Evolutionary conservation across 2,797 vertebrate genomes (phyloP), one percentile per base, ranked within the genome.

Genomic region (Salmo trutta): DNA sequence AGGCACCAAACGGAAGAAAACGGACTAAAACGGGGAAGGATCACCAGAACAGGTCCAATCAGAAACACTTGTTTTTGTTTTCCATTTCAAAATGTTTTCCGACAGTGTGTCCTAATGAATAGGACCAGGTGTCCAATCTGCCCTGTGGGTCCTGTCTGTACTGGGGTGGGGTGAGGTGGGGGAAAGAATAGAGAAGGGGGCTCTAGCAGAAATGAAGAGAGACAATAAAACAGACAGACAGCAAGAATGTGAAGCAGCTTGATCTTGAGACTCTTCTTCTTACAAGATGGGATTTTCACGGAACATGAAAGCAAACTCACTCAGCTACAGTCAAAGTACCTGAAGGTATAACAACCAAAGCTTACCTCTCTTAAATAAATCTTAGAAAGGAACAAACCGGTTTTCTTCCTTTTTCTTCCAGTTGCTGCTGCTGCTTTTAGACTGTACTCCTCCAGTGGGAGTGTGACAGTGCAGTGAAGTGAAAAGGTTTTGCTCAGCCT

Each of bases 401-500:
- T 36, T 56, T 14, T 47, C 41, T 47, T 47, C 41, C 10, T 14
- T 47, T 47, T 47, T 47, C 41, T 47, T 47, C 10, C 10, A 14
- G 41, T 59, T 52, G 2, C 68, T 6, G 17, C 47, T 31, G 17
- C 47, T 31, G 16, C 29, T 71, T 53, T 62, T 47, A 47, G 41
- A 47, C n/a, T 75, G 52, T 36, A 51, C 62, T 66, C 41, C 27
- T 69, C n/a, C 47, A 67, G 47, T 62, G 71, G 21, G 59, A 31
- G 21, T 59, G 53, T 64, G 74, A 62, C 66, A 72, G 56, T 59
- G 24, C 54, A 73, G 66, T 81, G 78, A 82, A 76, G 56, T 8
- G 19, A 8, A 59, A 87, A 86, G 79, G 76, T 79, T 83, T 73
- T 76, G 67, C 62, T 66, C 68, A 81, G 56, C 51, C 82, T 15